Percentiles rank a stretch among this genome's conserved stretches.
Conservation (phyloP, 1,140 invertebrate genomes). For the Matsumurasca onukii region DNA sequence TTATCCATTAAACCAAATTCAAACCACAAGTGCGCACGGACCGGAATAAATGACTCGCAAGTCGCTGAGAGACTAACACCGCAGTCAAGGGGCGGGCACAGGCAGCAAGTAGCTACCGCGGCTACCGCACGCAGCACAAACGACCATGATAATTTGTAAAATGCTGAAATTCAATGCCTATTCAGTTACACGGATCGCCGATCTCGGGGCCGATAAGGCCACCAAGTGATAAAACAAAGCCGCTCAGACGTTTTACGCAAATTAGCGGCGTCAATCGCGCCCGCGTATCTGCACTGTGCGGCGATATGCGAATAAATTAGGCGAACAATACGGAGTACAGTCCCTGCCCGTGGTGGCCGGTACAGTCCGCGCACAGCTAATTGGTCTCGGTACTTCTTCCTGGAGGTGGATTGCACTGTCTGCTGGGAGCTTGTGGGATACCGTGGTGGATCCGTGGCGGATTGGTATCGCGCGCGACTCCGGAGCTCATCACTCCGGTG, state of each 20-base stretch:
- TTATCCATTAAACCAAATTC: too few relatives aligned
- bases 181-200: slow-evolving; percentile 7
- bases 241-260: slow-evolving; percentile 23
- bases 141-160: slow-evolving; percentile 28
- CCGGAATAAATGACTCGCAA: too few relatives aligned
- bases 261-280: slow-evolving; percentile 20
- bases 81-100: too few relatives aligned
- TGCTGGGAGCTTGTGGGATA: too few relatives aligned
- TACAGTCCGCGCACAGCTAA: not conserved
- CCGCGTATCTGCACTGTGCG: slow-evolving; percentile 17
- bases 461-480: too few relatives aligned
- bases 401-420: too few relatives aligned
- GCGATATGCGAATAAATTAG: slow-evolving; percentile 26
- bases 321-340: slow-evolving; percentile 15
- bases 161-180: slow-evolving; percentile 26
- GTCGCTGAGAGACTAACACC: too few relatives aligned
- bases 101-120: too few relatives aligned
- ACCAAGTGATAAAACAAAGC: slow-evolving; percentile 28
- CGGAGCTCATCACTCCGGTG: too few relatives aligned
- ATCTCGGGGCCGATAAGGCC: slow-evolving; percentile 2
- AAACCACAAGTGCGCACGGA: too few relatives aligned
- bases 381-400: not conserved
- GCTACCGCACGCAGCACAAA: slow-evolving; percentile 16
- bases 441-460: too few relatives aligned
- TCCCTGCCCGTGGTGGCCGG: not conserved